Evolutionary conservation across 2,113 vertebrate genomes (phyloP).

Genomic region (Dipodomys merriami): DNA sequence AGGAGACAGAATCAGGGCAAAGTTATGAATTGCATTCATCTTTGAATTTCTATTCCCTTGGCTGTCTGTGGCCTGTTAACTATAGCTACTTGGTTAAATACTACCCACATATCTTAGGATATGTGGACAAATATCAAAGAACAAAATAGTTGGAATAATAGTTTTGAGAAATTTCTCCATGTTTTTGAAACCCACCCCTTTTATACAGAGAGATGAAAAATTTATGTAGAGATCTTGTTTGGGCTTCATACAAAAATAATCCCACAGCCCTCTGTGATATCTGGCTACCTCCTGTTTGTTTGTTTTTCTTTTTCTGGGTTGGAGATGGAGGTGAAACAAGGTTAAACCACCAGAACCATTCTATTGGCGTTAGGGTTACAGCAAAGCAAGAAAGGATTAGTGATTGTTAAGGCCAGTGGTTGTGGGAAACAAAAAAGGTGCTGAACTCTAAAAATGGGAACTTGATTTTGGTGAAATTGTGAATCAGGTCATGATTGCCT

Average conservation of each 20-base stretch:
- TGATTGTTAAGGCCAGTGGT: conserved; percentile 11
- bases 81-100: conserved; percentile 69
- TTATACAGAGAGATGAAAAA: conserved; percentile 61
- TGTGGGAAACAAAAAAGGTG: conserved; percentile 40
- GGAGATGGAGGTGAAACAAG: conserved; percentile 49
- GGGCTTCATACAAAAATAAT: conserved; percentile 70
- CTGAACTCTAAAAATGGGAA: conserved; percentile 34
- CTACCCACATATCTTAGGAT: conserved; percentile 68
- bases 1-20: conserved; percentile 78
- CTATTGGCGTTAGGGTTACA: conserved; percentile 31
- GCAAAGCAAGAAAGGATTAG: conserved; percentile 53
- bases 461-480: background rate
- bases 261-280: conserved; percentile 48
- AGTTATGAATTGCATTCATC: conserved; percentile 74
- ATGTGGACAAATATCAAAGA: conserved; percentile 66
- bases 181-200: conserved; percentile 63
- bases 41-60: conserved; percentile 78
- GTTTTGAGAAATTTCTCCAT: conserved; percentile 73
- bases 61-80: conserved; percentile 71
- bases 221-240: conserved; percentile 67
- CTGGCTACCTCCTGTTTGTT: conserved; percentile 56
- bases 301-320: background rate
- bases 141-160: conserved; percentile 73
- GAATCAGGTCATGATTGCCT: background rate
- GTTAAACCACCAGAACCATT: conserved; percentile 51